phyloP scores from a whole-genome alignment of 2,797 vertebrate species.

The Eutrigla gurnardus region DNA sequence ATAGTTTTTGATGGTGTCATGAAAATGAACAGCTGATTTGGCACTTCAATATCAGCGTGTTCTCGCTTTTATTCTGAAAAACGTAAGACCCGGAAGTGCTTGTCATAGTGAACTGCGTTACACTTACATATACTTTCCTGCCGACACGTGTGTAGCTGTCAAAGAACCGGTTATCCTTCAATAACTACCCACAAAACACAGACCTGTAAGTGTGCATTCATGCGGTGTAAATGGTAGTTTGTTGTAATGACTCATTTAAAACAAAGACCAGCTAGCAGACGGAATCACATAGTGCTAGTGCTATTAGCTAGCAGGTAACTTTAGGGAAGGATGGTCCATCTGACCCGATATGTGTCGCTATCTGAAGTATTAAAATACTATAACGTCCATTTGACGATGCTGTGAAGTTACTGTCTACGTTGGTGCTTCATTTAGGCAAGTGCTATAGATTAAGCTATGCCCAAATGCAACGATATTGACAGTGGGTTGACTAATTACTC shows the following conservation, averaged over 20 bases:
- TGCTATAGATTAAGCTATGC: neutral
- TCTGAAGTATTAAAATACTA: neutral
- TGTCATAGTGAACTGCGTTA: rapidly evolving
- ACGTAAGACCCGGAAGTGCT: slow-evolving; percentile 46
- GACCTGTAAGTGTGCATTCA: neutral
- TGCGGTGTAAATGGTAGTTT: neutral
- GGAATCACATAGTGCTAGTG: neutral
- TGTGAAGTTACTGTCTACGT: neutral
- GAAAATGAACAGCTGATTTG: neutral
- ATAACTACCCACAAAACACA: neutral
- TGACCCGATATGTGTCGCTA: neutral
- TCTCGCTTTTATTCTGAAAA: slow-evolving; percentile 68
- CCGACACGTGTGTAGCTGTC: slow-evolving; percentile 44
- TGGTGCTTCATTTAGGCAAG: neutral
- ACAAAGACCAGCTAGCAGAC: slow-evolving; percentile 4
- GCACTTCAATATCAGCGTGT: neutral
- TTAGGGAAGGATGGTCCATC: neutral
- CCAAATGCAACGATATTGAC: neutral
- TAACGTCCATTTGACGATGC: rapidly evolving
- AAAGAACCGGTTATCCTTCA: neutral
- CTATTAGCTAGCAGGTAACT: neutral
- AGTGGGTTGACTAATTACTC: neutral
- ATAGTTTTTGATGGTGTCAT: neutral
- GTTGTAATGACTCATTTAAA: neutral
- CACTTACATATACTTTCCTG: rapidly evolving